A percentile compares a stretch with the other conserved stretches of the same genome.
Evolutionary conservation across 2,888 invertebrate species (phyloP).

Genomic region (Laspeyria flexula): DNA sequence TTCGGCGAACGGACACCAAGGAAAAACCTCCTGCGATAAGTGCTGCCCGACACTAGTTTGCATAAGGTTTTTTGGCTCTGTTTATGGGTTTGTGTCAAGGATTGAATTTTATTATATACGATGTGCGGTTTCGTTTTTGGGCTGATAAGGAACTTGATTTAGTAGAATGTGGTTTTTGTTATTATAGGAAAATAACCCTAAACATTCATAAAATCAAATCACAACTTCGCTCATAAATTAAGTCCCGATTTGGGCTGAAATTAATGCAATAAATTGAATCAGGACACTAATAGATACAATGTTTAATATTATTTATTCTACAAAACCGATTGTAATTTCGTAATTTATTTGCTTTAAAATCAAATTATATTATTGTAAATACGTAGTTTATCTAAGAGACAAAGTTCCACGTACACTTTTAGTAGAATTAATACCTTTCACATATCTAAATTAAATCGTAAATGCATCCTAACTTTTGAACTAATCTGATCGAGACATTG

Average conservation of each 20-base stretch:
- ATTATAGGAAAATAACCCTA: neutral
- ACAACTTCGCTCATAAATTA: too few relatives aligned
- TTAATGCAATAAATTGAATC: too few relatives aligned
- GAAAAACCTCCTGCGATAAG: constrained; percentile 56
- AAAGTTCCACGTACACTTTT: neutral
- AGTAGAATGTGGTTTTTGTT: neutral
- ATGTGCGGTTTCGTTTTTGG: constrained; percentile 22
- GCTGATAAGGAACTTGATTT: constrained; percentile 13
- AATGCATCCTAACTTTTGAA: constrained; percentile 15
- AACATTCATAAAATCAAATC: too few relatives aligned
- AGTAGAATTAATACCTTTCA: neutral
- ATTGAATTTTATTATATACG: constrained; percentile 49
- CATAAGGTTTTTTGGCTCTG: constrained; percentile 49
- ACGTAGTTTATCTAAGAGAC: neutral
- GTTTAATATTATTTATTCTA: too few relatives aligned
- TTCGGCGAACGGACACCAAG: constrained; percentile 49
- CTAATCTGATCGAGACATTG: constrained; percentile 36
- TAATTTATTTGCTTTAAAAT: too few relatives aligned
- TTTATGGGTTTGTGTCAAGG: constrained; percentile 47
- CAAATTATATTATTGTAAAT: too few relatives aligned
- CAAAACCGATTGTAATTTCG: too few relatives aligned
- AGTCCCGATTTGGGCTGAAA: too few relatives aligned
- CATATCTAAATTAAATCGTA: neutral
- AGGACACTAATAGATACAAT: too few relatives aligned
- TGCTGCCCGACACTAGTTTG: constrained; percentile 45